Evolutionary conservation across 2,113 vertebrate genomes (phyloP).

Genomic region (Oncorhynchus kisutch): DNA sequence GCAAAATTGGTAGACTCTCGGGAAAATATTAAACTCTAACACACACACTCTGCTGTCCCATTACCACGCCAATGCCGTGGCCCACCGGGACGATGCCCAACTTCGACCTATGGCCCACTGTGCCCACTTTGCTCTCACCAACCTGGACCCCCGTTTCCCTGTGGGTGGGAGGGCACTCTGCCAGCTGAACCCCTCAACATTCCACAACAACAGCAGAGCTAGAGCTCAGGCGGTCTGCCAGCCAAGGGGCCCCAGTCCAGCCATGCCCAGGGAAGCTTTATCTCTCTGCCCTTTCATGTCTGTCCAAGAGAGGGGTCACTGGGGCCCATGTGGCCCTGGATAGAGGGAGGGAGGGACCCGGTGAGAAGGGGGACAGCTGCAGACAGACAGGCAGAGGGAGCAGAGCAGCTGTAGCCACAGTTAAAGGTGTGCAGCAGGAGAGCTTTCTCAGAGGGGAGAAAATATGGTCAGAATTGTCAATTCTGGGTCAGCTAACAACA

Average conservation of each 20-base stretch:
- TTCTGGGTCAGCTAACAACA: slow-evolving; percentile 44
- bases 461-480: slow-evolving; percentile 36
- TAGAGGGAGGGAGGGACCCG: slow-evolving; percentile 13
- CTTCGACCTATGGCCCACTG: slow-evolving; percentile 3
- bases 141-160: slow-evolving; percentile 23
- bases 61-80: background rate
- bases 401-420: slow-evolving; percentile 45
- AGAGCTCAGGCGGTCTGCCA: slow-evolving; percentile 33
- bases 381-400: slow-evolving; percentile 18
- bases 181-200: slow-evolving; percentile 51
- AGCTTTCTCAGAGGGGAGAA: slow-evolving; percentile 41
- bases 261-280: background rate
- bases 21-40: too few species aligned
- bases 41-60: too few species aligned
- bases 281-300: slow-evolving; percentile 32
- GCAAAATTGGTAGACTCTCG: too few species aligned
- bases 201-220: slow-evolving; percentile 16
- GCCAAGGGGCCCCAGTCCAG: background rate
- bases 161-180: slow-evolving; percentile 27
- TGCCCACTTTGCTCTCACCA: slow-evolving; percentile 10
- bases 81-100: background rate
- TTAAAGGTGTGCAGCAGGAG: slow-evolving; percentile 48
- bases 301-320: slow-evolving; percentile 38
- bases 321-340: slow-evolving; percentile 2
- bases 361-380: slow-evolving; percentile 45